These are phyloP conservation scores for Sinocyclocheilus anshuiensis DNA, from an alignment of 2,113 vertebrate genomes.

Conservation along the genomic window DNA sequence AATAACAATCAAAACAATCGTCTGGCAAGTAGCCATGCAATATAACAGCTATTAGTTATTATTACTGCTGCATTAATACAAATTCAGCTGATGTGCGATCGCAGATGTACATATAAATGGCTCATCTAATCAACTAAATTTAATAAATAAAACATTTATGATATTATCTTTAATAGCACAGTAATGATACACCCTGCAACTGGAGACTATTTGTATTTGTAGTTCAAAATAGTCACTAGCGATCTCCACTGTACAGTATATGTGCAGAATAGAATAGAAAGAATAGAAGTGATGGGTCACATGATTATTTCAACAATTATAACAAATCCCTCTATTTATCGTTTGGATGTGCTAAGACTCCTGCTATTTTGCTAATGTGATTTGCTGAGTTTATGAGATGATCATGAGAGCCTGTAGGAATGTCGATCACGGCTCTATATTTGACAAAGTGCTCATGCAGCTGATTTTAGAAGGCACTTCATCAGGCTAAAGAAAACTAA, in stretches of 20 bases:
- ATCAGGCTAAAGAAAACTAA: slow-evolving; percentile 59
- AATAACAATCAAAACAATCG: too few relatives aligned
- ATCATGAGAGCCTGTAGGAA: slow-evolving; percentile 32
- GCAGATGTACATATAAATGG: not conserved
- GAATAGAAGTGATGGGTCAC: not conserved
- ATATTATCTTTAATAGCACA: slow-evolving; percentile 7
- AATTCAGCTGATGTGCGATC: too few relatives aligned
- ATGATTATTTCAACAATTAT: slow-evolving; percentile 18
- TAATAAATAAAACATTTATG: not conserved
- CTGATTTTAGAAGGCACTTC: slow-evolving; percentile 59
- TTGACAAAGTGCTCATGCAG: slow-evolving; percentile 58
- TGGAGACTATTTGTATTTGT: not conserved
- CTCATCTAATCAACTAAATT: not conserved
- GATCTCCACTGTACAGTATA: not conserved
- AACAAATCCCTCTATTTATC: slow-evolving; percentile 47
- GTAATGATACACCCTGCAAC: not conserved
- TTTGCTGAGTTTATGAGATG: slow-evolving; percentile 40
- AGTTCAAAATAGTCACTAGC: not conserved
- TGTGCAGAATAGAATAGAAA: slow-evolving; percentile 1
- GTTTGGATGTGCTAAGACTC: slow-evolving; percentile 21
- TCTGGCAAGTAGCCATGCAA: too few relatives aligned
- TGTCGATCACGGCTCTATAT: slow-evolving; percentile 61
- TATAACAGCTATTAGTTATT: too few relatives aligned
- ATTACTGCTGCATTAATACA: too few relatives aligned
- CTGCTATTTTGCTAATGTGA: slow-evolving; percentile 29